Evolutionary conservation across 2,113 vertebrate species (phyloP).

Genomic region (Pycnonotus jocosus): DNA sequence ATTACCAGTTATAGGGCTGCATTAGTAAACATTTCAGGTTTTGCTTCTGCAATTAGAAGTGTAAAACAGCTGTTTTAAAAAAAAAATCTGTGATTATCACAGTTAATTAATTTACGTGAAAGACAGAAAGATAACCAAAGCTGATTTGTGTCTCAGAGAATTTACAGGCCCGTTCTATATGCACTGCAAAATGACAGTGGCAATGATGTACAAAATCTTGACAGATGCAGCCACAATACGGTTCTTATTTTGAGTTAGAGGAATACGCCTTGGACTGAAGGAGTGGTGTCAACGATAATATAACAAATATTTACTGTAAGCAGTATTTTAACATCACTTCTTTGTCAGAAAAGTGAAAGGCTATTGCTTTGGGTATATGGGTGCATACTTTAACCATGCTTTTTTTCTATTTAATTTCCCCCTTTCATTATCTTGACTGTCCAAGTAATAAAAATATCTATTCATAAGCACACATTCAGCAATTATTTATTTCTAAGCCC

Average conservation of each 20-base stretch:
- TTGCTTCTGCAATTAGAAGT: not conserved
- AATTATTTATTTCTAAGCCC: not conserved
- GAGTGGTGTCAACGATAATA: not conserved
- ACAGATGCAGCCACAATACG: accelerated
- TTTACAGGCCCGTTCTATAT: not conserved
- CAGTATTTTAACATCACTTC: not conserved
- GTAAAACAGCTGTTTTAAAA: not conserved
- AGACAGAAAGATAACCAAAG: not conserved
- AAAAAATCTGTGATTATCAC: not conserved
- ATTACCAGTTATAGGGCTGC: not conserved
- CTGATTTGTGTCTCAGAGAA: not conserved
- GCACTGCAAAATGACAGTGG: not conserved
- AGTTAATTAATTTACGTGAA: slow-evolving; percentile 5
- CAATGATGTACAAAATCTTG: not conserved
- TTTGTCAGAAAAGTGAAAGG: not conserved
- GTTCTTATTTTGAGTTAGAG: not conserved
- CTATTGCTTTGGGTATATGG: not conserved
- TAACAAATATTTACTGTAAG: not conserved
- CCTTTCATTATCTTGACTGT: not conserved
- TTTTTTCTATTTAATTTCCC: not conserved
- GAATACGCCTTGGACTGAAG: not conserved
- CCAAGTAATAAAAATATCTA: not conserved
- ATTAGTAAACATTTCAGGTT: not conserved
- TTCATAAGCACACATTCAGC: not conserved
- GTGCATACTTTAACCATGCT: accelerated